Evolutionary conservation across 2,113 vertebrate genomes (phyloP).

Genomic region (Gorsachius goisagi): DNA sequence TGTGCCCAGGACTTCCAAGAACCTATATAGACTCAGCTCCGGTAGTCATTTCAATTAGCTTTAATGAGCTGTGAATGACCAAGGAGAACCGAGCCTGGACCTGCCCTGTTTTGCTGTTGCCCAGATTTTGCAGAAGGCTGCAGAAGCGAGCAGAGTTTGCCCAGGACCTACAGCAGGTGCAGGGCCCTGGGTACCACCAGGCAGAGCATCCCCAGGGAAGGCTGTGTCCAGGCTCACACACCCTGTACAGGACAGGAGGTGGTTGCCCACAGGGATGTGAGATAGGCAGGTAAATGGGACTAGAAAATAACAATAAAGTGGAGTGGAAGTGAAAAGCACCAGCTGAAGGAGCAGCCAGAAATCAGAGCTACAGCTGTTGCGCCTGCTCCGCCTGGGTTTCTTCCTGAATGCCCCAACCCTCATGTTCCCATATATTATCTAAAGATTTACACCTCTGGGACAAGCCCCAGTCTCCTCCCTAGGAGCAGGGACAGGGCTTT

Average conservation of each 20-base stretch:
- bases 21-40: neutral
- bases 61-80: conserved; percentile 54
- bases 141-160: fast-evolving
- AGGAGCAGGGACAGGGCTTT: neutral
- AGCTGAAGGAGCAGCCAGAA: neutral
- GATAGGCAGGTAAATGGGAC: neutral
- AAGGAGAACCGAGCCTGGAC: neutral
- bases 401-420: neutral
- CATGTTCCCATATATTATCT: neutral
- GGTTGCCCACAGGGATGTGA: fast-evolving
- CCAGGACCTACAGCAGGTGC: fast-evolving
- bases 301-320: neutral
- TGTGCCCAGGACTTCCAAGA: conserved; percentile 38
- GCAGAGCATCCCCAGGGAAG: neutral
- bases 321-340: neutral
- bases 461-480: neutral
- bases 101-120: neutral
- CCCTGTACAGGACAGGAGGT: neutral
- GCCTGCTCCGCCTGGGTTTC: neutral
- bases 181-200: neutral
- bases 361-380: neutral
- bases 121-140: neutral
- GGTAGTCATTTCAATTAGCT: conserved; percentile 45
- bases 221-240: neutral
- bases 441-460: neutral